These are phyloP conservation scores for Indicator indicator DNA, from an alignment of 2,113 vertebrate genomes.

Conservation along the genomic window DNA sequence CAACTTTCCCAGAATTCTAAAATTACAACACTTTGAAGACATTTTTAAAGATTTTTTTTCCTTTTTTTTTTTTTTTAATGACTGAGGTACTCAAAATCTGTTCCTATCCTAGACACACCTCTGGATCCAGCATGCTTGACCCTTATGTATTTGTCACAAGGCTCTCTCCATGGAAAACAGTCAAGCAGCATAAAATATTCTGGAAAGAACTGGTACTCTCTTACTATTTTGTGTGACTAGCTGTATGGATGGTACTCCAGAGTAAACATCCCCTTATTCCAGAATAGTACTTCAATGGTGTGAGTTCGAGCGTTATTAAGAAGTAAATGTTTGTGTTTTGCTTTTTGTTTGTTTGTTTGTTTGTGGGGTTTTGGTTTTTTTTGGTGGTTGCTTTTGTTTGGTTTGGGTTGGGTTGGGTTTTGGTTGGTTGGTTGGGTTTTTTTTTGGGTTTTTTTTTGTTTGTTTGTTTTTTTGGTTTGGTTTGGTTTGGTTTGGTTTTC, in stretches of 20 bases:
- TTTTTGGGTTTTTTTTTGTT: too few relatives aligned
- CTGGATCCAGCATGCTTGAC: neutral
- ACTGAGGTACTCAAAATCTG: neutral
- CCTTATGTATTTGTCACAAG: neutral
- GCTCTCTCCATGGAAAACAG: neutral
- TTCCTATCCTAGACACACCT: neutral
- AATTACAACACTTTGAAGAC: neutral
- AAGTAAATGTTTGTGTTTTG: neutral
- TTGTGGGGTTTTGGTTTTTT: too few relatives aligned
- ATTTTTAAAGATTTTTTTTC: neutral
- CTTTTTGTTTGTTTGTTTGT: too few relatives aligned
- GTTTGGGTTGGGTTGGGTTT: too few relatives aligned
- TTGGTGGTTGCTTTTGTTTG: too few relatives aligned
- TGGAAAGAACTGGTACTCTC: neutral
- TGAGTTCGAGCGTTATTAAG: neutral
- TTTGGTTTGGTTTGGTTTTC: neutral
- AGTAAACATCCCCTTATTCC: neutral
- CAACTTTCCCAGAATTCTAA: neutral
- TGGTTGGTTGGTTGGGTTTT: too few relatives aligned
- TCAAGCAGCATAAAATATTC: neutral
- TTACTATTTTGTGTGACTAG: neutral
- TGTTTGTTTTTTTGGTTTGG: too few relatives aligned
- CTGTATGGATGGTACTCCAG: neutral
- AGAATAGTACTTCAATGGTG: neutral
- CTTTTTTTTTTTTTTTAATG: too few relatives aligned